Conservation (phyloP, 2,797 vertebrate genomes). For the Pitangus sulphuratus region DNA sequence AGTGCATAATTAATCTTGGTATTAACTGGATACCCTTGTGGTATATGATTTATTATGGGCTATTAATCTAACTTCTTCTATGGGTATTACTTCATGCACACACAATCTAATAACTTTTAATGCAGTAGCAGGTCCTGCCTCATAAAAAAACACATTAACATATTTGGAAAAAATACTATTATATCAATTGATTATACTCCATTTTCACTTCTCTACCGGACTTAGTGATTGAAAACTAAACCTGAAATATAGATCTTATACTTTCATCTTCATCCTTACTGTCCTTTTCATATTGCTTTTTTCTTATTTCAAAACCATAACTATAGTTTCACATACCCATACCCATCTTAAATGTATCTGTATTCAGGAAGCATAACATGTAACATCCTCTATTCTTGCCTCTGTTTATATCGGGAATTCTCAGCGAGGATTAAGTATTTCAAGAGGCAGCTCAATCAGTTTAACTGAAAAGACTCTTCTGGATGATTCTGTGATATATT, state of each 20-base stretch:
- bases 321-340: background rate
- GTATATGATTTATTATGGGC: slow-evolving; percentile 48
- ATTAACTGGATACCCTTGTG: slow-evolving; percentile 2
- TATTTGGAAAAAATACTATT: background rate
- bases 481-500: background rate
- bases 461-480: background rate
- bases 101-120: background rate
- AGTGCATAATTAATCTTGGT: slow-evolving; percentile 55
- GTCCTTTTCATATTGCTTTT: background rate
- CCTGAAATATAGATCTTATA: background rate
- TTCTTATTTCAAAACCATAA: background rate
- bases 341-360: background rate
- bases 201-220: slow-evolving; percentile 6
- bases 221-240: slow-evolving; percentile 21
- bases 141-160: background rate
- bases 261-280: background rate
- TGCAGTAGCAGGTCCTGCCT: slow-evolving; percentile 30
- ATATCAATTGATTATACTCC: background rate
- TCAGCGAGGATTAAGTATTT: background rate
- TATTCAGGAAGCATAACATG: background rate
- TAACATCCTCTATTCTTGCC: background rate
- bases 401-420: background rate
- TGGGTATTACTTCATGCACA: slow-evolving; percentile 4
- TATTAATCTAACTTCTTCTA: slow-evolving; percentile 39
- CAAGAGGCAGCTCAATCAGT: background rate